Conservation (phyloP, 2,113 vertebrate genomes). For the Calyptommatus sinebrachiatus region DNA sequence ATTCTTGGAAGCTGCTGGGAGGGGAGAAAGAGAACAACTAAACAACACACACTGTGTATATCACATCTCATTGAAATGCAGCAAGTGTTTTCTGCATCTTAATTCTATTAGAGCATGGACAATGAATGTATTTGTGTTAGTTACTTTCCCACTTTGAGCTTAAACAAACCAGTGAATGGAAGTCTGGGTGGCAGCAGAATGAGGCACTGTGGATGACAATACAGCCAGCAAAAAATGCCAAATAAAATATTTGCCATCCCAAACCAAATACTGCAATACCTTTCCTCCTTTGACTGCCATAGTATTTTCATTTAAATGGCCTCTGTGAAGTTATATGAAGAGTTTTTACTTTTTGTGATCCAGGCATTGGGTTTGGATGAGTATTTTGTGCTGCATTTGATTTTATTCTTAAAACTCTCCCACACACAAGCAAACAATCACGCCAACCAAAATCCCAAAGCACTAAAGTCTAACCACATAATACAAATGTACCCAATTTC, state of each 20-base stretch:
- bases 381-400: slow-evolving; percentile 24
- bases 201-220: slow-evolving; percentile 46
- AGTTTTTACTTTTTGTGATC: slow-evolving; percentile 38
- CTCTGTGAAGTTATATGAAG: slow-evolving; percentile 37
- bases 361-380: slow-evolving; percentile 27
- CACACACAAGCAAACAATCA: background rate
- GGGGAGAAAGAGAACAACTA: slow-evolving; percentile 48
- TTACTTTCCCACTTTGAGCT: slow-evolving; percentile 63
- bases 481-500: slow-evolving; percentile 38
- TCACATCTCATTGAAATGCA: slow-evolving; percentile 60
- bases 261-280: slow-evolving; percentile 31
- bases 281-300: slow-evolving; percentile 44
- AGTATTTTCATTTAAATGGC: slow-evolving; percentile 44
- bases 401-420: slow-evolving; percentile 37
- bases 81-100: slow-evolving; percentile 57
- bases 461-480: too few species aligned
- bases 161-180: slow-evolving; percentile 66
- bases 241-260: slow-evolving; percentile 27
- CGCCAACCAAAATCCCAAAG: too few species aligned
- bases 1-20: slow-evolving; percentile 44
- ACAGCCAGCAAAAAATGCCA: slow-evolving; percentile 59
- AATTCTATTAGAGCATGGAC: slow-evolving; percentile 63
- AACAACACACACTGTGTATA: slow-evolving; percentile 43
- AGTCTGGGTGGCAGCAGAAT: slow-evolving; percentile 60
- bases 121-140: slow-evolving; percentile 64